Conservation (phyloP, 2,113 vertebrate species). For the Casuarius casuarius region DNA sequence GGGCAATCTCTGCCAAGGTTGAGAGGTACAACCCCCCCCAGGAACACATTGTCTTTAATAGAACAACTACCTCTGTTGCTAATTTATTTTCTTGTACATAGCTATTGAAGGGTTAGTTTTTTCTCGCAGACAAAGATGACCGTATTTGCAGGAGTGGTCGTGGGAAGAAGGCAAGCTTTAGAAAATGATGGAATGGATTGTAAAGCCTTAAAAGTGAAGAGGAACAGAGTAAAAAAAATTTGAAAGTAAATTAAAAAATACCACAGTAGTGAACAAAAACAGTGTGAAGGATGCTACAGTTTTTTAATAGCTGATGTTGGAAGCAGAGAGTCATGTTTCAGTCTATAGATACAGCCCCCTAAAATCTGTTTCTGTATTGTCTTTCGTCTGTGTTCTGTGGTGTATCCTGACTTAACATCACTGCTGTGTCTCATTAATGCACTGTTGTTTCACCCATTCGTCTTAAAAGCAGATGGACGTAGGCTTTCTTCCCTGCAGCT, state of each 20-base stretch:
- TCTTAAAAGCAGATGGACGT: background rate
- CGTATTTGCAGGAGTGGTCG: rapidly evolving
- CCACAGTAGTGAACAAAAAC: background rate
- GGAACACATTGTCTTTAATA: background rate
- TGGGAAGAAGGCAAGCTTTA: background rate
- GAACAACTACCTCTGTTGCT: background rate
- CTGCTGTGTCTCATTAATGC: background rate
- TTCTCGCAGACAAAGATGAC: background rate
- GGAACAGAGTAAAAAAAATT: background rate
- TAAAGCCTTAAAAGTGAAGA: background rate
- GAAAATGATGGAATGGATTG: background rate
- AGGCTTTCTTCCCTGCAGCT: background rate
- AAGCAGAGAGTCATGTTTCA: background rate
- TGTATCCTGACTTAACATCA: background rate
- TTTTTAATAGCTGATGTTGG: background rate
- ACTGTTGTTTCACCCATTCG: background rate
- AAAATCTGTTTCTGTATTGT: background rate
- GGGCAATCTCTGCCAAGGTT: conserved; percentile 35
- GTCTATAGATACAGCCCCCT: background rate
- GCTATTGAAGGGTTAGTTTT: background rate
- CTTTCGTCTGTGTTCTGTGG: background rate
- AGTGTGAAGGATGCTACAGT: background rate
- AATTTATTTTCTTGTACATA: background rate
- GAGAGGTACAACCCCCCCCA: background rate
- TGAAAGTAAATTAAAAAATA: background rate